phyloP scores from a whole-genome alignment of 1,140 invertebrate species.

The Eufriesea mexicana region DNA sequence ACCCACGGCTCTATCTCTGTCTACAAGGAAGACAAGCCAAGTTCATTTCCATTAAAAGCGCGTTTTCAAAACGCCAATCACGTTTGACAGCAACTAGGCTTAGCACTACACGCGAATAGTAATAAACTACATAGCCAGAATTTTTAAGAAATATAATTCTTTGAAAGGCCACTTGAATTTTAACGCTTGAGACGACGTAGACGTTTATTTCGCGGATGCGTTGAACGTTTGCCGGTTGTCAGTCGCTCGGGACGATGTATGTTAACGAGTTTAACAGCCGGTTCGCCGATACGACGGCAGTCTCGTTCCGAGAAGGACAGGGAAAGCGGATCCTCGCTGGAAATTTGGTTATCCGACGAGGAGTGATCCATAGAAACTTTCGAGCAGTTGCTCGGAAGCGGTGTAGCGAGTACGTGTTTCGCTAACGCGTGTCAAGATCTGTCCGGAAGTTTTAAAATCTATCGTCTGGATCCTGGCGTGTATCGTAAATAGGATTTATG shows the following conservation, averaged over 20 bases:
- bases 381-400: background rate
- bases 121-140: no score
- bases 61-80: background rate
- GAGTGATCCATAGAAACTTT: background rate
- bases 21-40: background rate
- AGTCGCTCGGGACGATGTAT: slow-evolving; percentile 11
- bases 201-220: background rate
- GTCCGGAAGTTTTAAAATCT: background rate
- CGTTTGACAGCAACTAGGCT: background rate
- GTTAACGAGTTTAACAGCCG: slow-evolving; percentile 16
- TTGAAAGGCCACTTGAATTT: no score
- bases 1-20: background rate
- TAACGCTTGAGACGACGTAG: no score
- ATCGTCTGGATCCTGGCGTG: background rate
- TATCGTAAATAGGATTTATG: background rate
- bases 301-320: background rate
- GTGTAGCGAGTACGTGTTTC: background rate
- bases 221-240: background rate
- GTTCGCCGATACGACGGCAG: slow-evolving; percentile 2
- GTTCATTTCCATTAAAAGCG: slow-evolving; percentile 1
- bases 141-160: background rate
- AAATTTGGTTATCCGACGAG: slow-evolving; percentile 8
- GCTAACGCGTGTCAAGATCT: background rate
- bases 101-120: background rate
- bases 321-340: background rate